Conservation (phyloP, 1,140 invertebrate genomes). For the Mylabris phalerata region DNA sequence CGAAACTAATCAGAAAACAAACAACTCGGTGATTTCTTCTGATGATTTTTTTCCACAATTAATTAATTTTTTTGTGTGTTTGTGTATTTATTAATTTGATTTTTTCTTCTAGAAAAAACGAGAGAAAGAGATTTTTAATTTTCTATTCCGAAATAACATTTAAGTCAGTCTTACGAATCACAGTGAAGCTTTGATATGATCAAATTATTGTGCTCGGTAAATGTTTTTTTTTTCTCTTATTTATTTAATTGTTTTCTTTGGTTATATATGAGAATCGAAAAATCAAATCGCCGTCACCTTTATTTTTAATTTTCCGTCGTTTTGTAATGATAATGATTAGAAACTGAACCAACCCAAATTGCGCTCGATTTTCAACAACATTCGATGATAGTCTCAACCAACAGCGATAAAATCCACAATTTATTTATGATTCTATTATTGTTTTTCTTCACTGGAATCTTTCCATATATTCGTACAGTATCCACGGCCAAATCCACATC, state of each 20-base stretch:
- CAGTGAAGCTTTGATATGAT: constrained; percentile 46
- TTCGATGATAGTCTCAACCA: constrained; percentile 21
- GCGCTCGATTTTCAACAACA: constrained; percentile 17
- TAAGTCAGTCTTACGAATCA: constrained; percentile 45
- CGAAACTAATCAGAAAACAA: background rate
- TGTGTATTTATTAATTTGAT: too few species aligned
- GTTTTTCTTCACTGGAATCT: too few species aligned
- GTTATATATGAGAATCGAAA: background rate
- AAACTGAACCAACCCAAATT: constrained; percentile 7
- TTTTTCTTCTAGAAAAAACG: too few species aligned
- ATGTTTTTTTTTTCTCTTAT: constrained; percentile 18
- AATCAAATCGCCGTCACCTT: too few species aligned
- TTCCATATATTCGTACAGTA: too few species aligned
- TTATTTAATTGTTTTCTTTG: background rate
- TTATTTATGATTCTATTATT: too few species aligned
- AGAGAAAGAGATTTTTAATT: constrained; percentile 19
- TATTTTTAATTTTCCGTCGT: background rate
- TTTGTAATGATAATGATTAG: background rate
- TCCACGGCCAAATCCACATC: too few species aligned
- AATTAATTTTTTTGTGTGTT: background rate
- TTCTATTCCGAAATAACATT: constrained; percentile 42
- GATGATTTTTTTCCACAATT: too few species aligned
- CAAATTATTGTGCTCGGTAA: constrained; percentile 45
- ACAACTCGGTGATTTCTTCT: background rate
- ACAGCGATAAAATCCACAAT: constrained; percentile 28